Base-by-base conservation (phyloP, 2,797 vertebrate species). In the Chelmon rostratus region DNA sequence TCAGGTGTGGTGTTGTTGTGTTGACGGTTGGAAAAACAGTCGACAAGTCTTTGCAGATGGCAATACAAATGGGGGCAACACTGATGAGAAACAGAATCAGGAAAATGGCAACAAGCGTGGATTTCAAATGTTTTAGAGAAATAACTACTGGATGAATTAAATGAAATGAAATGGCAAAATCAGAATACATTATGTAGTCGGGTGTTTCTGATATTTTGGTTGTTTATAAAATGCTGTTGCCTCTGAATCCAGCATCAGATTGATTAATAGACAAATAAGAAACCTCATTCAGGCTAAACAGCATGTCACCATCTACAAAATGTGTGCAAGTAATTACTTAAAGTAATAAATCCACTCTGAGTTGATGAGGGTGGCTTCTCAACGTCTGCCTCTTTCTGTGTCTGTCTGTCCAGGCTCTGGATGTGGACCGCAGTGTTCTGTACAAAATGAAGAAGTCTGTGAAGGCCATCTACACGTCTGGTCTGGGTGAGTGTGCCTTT, bases 361-460 rank as follows among this genome's bases (percentile, higher is more conserved):
- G 35, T 40, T 66, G 33, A 54, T 8, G 1, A 53, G 6, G 1
- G 28, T 23, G 35, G 71, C 25, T 21, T 58, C 65, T 81, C 10
- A 64, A 9, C 78, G n/a, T 68, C n/a, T 81, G 86, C 16, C 18
- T 68, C 88, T 92, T 52, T 44, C 21, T 67, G 16, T 53, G 44
- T 82, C 15, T 84, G 8, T 86, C 25, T 77, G 6, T 72, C 40
- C 79, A 99, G 98, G 97, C 98, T 81, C 93, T 99, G 89, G 98
- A 99, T 76, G 98, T 99, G 88, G 98, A 99, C 90, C 96, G 98
- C 86, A 98, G 96, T 69, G 98, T 99, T 83, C 96, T 99, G 76
- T 98, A 99, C 94, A 99, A 99, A 93, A 99, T 99, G 98, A 99
- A 99, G 95, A 99, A 99, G 90, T 99, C 98, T 0, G 98, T 99